Base-by-base conservation (phyloP, 2,113 vertebrate species). In the Mobula birostris region DNA sequence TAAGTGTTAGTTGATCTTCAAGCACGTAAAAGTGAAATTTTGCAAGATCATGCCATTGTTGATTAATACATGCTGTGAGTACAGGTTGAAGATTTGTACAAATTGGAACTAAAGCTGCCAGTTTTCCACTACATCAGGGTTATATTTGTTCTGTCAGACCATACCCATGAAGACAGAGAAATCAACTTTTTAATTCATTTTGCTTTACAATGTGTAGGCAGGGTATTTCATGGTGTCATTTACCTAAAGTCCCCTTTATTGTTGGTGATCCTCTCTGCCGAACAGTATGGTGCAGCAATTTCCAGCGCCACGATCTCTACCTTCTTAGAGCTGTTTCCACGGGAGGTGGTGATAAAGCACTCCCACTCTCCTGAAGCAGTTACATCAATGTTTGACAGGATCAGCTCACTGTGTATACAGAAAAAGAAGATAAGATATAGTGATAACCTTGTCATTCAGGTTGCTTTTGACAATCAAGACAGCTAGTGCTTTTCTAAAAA, bases 231-330 rank as follows among this genome's bases (percentile, higher is more conserved):
- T 9, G 58, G 0, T 24, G 29, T 94, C 58, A 94, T 96, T 95
- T 97, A 99, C 98, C 98, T 98, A 97, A 98, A 99, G 94, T 98
- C 98, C 68, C 98, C 98, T 95, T 98, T 98, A 97, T 98, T 98
- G 96, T 98, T 98, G 95, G 96, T 97, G 95, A 98, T 95, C 96
- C 97, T 97, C 95, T 98, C 98, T 82, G 97, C 96, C 40, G 97
- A 97, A 95, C 98, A 98, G 96, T 98, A 98, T 4, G 96, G 96
- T 4, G 97, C 97, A 63, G 97, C 97, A 0, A 96, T 98, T 96
- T 99, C 98, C 95, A 98, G 95, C 2, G 98, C 98, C 76, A 98
- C 97, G 19, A 99, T 98, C 95, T 99, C 98, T 95, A 98, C 98
- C 72, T 96, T 96, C 95, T 97, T 97, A 68, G 97, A 97, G 87